Conservation (phyloP, 2,888 invertebrate genomes). For the Apeira syringaria region DNA sequence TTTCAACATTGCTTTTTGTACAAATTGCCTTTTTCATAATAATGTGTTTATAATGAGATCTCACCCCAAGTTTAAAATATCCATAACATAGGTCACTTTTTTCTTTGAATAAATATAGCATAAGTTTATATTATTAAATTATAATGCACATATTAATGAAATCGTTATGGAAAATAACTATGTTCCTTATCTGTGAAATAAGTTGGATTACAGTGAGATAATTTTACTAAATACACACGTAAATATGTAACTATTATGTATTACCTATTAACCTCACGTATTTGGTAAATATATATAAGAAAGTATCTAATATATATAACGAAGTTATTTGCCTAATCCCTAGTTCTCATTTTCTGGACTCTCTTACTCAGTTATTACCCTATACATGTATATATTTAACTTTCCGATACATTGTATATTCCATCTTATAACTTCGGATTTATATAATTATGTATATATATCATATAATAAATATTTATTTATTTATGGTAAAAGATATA, state of each 20-base stretch:
- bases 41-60: no score
- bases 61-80: no score
- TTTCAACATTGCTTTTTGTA: no score
- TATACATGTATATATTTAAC: constrained; percentile 32
- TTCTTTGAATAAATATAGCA: no score
- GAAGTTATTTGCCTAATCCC: constrained; percentile 36
- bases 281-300: constrained; percentile 12
- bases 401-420: constrained; percentile 30
- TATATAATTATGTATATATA: background rate
- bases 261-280: no score
- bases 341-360: constrained; percentile 65
- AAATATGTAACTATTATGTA: no score
- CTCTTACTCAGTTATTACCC: constrained; percentile 38
- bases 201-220: background rate
- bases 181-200: background rate
- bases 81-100: no score
- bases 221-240: no score
- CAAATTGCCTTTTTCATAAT: no score
- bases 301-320: constrained; percentile 9
- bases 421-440: constrained; percentile 15
- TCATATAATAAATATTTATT: background rate
- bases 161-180: background rate
- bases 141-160: background rate
- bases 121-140: no score
- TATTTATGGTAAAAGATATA: no score